Conservation (phyloP, 2,888 invertebrate species). For the Apomyelois bistriatella region DNA sequence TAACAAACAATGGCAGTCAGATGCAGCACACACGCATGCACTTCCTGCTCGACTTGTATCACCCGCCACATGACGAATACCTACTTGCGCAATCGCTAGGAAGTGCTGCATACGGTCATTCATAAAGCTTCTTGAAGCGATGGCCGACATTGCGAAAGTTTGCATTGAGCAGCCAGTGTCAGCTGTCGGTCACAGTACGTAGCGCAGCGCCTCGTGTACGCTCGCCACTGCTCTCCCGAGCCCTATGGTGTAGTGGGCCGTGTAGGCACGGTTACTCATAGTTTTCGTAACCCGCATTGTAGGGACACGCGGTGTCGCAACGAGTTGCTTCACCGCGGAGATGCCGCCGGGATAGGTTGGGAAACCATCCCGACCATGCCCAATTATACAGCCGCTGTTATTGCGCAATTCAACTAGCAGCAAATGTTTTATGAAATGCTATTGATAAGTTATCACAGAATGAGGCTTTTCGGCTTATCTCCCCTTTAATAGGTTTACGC, state of each 20-base stretch:
- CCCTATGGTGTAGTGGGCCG: slow-evolving; percentile 37
- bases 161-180: slow-evolving; percentile 21
- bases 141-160: slow-evolving; percentile 55
- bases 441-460: slow-evolving; percentile 46
- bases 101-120: slow-evolving; percentile 52
- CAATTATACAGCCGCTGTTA: slow-evolving; percentile 66
- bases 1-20: slow-evolving; percentile 73
- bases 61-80: slow-evolving; percentile 57
- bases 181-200: background rate
- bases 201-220: background rate
- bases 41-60: slow-evolving; percentile 74
- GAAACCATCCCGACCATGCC: slow-evolving; percentile 75
- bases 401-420: slow-evolving; percentile 51
- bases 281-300: slow-evolving; percentile 77
- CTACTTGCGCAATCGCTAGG: slow-evolving; percentile 64
- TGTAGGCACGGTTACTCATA: slow-evolving; percentile 59
- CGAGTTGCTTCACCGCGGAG: slow-evolving; percentile 67
- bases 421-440: slow-evolving; percentile 55
- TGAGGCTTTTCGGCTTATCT: slow-evolving; percentile 27
- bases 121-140: slow-evolving; percentile 42
- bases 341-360: slow-evolving; percentile 76
- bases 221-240: slow-evolving; percentile 28
- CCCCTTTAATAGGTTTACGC: slow-evolving; percentile 13
- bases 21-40: slow-evolving; percentile 76
- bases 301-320: slow-evolving; percentile 75